Percentiles rank a stretch among this genome's conserved stretches.
Evolutionary conservation across 2,888 invertebrate species (phyloP).

Genomic region (Ormyrus labotus): DNA sequence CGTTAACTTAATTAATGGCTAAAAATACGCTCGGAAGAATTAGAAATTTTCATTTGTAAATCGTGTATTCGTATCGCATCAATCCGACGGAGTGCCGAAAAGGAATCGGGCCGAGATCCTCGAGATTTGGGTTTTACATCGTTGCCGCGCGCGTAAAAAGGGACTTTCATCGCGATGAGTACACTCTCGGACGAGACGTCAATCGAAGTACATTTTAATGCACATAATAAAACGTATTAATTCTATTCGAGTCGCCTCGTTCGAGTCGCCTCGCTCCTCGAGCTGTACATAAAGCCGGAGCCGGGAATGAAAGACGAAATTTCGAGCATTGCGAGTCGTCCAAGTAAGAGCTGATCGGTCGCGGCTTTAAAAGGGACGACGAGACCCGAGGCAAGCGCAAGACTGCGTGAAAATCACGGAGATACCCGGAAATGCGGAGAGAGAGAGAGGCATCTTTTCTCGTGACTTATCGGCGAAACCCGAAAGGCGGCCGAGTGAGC

Average conservation of each 20-base stretch:
- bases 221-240: slow-evolving; percentile 26
- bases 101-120: too few species aligned
- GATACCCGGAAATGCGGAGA: slow-evolving; percentile 16
- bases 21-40: too few species aligned
- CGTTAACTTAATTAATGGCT: too few species aligned
- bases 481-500: not conserved
- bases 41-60: too few species aligned
- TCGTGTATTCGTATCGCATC: too few species aligned
- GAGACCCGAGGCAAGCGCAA: not conserved
- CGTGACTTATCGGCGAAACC: slow-evolving; percentile 21
- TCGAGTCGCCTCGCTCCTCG: not conserved
- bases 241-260: not conserved
- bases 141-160: too few species aligned
- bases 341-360: slow-evolving; percentile 15
- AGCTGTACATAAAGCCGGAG: not conserved
- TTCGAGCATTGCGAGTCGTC: slow-evolving; percentile 24
- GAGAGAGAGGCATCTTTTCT: not conserved
- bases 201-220: not conserved
- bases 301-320: slow-evolving; percentile 7
- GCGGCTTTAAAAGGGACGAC: too few species aligned
- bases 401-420: slow-evolving; percentile 50
- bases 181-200: too few species aligned
- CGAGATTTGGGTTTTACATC: too few species aligned
- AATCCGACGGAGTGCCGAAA: too few species aligned
- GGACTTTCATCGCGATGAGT: too few species aligned